A percentile compares a stretch with the other conserved stretches of the same genome.
phyloP scores from a whole-genome alignment of 1,140 invertebrate genomes.

The Nylanderia fulva region DNA sequence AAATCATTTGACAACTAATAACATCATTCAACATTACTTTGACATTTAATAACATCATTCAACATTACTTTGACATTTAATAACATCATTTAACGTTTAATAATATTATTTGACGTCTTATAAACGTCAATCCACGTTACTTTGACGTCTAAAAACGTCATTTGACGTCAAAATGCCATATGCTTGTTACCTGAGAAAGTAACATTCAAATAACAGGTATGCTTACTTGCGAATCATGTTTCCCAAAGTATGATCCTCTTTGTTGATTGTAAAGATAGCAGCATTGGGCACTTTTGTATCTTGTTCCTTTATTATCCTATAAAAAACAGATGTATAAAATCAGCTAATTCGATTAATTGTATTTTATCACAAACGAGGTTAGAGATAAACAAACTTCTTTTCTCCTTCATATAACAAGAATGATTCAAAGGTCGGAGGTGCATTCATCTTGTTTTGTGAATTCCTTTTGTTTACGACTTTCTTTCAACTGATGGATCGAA shows the following conservation, averaged over 20 bases:
- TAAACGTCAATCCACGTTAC: too few species aligned
- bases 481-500: too few species aligned
- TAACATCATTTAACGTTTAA: too few species aligned
- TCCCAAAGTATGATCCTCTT: constrained; percentile 99
- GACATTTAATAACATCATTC: too few species aligned
- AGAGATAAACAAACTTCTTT: constrained; percentile 91
- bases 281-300: constrained; percentile 99
- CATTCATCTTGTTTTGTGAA: constrained; percentile 93
- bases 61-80: too few species aligned
- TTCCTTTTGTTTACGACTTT: neutral
- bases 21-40: too few species aligned
- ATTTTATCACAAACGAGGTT: neutral
- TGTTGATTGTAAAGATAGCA: constrained; percentile 99
- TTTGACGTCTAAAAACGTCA: too few species aligned
- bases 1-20: too few species aligned
- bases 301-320: constrained; percentile 97
- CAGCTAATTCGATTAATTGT: neutral
- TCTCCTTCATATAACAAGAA: constrained; percentile 99
- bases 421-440: constrained; percentile 99
- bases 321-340: constrained; percentile 76
- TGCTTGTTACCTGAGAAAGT: too few species aligned
- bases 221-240: constrained; percentile 99
- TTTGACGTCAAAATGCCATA: too few species aligned
- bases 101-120: too few species aligned
- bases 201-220: too few species aligned